Base-by-base conservation (phyloP, 1,140 invertebrate genomes). In the Spodoptera litura region DNA sequence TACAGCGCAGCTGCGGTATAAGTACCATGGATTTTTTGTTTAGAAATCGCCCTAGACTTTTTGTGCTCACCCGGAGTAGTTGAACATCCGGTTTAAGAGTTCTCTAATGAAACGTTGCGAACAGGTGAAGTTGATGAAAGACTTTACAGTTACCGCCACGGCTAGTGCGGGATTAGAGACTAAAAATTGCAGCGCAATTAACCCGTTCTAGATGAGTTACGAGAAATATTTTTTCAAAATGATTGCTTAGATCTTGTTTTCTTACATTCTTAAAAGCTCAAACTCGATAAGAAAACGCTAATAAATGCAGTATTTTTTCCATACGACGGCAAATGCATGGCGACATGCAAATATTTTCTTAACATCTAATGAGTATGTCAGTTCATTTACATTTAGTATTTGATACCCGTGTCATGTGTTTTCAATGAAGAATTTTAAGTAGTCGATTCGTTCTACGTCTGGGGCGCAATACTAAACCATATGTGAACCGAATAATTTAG, bases 21-120 rank as follows among this genome's bases (percentile, higher is more conserved):
- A 66, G 38, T 49, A 44, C 35, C 35, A 49, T 49, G 62, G 44
- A 25, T 64, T 64, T 64, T 64, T 64, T 64, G 62, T 64, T 49
- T n/a, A 15, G 15, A 64, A 15, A 44, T 49, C n/a, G 38, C 62
- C 38, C 62, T 64, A 64, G 62, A 64, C 38, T 64, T 64, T 64
- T 64, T 64, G 20, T 64, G n/a, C 9, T 64, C 38, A 64, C n/a
- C 38, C 35, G 38, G 38, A n/a, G n/a, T 44, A 44, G 62, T 62
- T 3, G 62, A 64, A 64, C 62, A 64, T 64, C 62, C 62, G 62
- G 62, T 64, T 64, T 49, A 0, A 25, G 62, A 64, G 35, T 10
- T 15, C 35, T 20, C 31, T 62, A 62, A 44, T 64, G 38, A 64
- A 49, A 64, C 15, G 38, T 44, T 64, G 62, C 62, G 44, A 49